Evolutionary conservation across 2,113 vertebrate genomes (phyloP), one percentile per base, ranked within the genome.

Genomic region (Protobothrops mucrosquamatus): DNA sequence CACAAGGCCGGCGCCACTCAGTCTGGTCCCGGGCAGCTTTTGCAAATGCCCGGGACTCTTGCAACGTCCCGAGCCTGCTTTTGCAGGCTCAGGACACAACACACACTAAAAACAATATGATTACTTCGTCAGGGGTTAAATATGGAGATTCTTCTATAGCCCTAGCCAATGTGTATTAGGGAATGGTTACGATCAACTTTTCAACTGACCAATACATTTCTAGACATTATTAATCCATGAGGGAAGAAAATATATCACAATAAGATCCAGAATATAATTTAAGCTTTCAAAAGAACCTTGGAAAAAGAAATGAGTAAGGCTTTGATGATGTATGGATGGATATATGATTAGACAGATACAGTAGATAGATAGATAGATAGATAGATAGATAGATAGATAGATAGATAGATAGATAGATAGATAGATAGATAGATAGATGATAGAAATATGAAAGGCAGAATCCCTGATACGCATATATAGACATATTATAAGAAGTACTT

Each of bases 391-490:
- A 94, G 93, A 93, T 4, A 90, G 59, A 64, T 54, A 55, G 46
- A 94, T 43, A 96, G 94, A 93, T 81, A 93, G 93, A 94, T 4
- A 64, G 61, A 64, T 12, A 64, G 64, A 61, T 11, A 11, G 59
- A 61, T 11, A 20, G 20, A 54, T 87, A 94, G 92, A 93, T 4
- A 91, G 3, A 34, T 54, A 51, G 43, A 93, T 95, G 94, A 92
- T 59, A 93, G 92, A 95, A 22, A 91, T 92, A 93, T 92, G 89
- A 86, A 93, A 85, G 85, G 52, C 57, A 85, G 93, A 95, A 92
- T 96, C 95, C 93, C 87, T 64, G 88, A 14, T 20, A 34, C 90
- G 93, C 89, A 69, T 12, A 43, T 90, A 64, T 54, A 96, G 93
- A 74, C 93, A 90, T 96, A 93, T 74, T 87, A 93, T 87, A 89